Evolutionary conservation across 2,797 vertebrate genomes (phyloP).

Genomic region (Presbytis comata): DNA sequence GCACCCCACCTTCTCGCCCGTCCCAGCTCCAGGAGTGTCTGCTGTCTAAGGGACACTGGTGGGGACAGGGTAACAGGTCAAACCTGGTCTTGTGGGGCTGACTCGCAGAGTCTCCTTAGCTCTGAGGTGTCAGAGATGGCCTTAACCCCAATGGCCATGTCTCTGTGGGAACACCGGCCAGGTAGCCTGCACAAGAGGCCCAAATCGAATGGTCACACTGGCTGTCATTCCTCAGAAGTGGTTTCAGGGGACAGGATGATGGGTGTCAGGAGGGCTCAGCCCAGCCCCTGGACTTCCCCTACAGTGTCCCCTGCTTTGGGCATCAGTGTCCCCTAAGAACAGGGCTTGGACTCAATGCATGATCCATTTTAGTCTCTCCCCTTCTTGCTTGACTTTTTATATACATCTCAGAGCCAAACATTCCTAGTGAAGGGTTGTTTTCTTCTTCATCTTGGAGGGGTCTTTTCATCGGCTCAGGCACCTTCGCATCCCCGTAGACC

Average conservation of each 20-base stretch:
- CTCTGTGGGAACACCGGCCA: background rate
- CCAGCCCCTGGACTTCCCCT: rapidly evolving
- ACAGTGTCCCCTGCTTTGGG: rapidly evolving
- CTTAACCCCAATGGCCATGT: background rate
- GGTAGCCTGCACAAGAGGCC: background rate
- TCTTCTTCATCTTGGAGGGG: background rate
- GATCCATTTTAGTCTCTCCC: too few species aligned
- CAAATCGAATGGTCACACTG: too few species aligned
- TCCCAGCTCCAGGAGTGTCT: background rate
- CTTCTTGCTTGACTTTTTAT: background rate
- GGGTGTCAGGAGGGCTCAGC: too few species aligned
- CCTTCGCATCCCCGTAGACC: rapidly evolving
- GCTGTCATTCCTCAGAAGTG: background rate
- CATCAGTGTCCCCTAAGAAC: background rate
- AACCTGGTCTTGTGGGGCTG: background rate
- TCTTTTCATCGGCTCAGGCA: background rate
- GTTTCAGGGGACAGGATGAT: background rate
- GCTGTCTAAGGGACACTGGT: rapidly evolving
- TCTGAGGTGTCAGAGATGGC: background rate
- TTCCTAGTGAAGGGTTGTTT: rapidly evolving
- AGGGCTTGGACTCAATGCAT: background rate
- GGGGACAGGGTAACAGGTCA: too few species aligned
- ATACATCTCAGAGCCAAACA: background rate
- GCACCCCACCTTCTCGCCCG: rapidly evolving
- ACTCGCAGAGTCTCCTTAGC: background rate